Percentiles rank a stretch among this genome's conserved stretches.
These are phyloP conservation scores for Toxostoma redivivum DNA, from an alignment of 2,113 vertebrate genomes.

Conservation along the genomic window DNA sequence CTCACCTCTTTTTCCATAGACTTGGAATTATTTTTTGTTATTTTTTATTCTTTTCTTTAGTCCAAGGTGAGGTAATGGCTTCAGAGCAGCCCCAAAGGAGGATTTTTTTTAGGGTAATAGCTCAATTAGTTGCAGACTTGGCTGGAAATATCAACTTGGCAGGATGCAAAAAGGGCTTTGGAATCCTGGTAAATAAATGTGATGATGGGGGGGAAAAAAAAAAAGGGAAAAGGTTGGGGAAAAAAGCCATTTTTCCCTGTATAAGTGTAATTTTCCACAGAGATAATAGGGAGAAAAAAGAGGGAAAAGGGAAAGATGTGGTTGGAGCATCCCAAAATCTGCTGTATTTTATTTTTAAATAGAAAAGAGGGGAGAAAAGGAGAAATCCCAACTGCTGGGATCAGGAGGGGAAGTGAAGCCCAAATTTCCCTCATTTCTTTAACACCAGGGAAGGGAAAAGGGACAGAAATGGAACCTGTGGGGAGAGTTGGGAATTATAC, in stretches of 20 bases:
- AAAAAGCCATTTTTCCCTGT: accelerated
- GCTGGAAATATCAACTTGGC: background rate
- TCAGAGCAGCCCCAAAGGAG: background rate
- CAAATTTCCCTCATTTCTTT: background rate
- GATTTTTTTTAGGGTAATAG: background rate
- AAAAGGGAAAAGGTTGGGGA: background rate
- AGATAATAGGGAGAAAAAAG: background rate
- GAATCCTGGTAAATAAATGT: background rate
- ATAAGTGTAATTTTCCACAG: background rate
- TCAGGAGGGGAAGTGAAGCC: background rate
- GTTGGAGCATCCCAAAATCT: background rate
- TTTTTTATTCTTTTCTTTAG: background rate
- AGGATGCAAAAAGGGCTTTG: background rate
- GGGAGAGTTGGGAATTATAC: background rate
- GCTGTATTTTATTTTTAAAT: accelerated
- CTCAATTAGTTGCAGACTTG: constrained; percentile 15
- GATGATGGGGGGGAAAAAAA: background rate
- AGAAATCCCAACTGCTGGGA: background rate
- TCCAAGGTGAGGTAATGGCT: constrained; percentile 4
- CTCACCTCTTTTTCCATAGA: background rate
- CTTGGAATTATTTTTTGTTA: background rate
- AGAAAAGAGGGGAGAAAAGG: accelerated
- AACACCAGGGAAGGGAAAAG: background rate
- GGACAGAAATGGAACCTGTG: background rate
- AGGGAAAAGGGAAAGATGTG: background rate